phyloP scores from a whole-genome alignment of 2,888 invertebrate genomes.

The Danaus chrysippus region DNA sequence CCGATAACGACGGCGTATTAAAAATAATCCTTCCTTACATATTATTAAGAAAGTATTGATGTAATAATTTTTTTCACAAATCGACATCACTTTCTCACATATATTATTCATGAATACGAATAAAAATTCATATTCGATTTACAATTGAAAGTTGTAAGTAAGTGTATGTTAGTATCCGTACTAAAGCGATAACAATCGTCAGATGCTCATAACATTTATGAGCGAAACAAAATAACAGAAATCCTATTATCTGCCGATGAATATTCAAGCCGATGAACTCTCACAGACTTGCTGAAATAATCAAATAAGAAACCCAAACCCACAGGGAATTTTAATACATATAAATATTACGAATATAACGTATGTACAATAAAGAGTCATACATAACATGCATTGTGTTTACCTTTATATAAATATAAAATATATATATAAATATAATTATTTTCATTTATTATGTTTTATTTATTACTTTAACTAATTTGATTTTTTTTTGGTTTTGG shows the following conservation, averaged over 20 bases:
- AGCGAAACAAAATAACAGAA: conserved; percentile 48
- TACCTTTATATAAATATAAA: too few species aligned
- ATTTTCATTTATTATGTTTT: not conserved
- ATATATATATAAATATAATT: too few species aligned
- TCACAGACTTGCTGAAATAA: not conserved
- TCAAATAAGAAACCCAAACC: not conserved
- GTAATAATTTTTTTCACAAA: too few species aligned
- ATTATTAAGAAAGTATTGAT: too few species aligned
- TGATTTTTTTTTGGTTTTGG: too few species aligned
- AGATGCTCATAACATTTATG: conserved; percentile 37
- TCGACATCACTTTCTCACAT: too few species aligned
- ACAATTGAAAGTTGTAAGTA: conserved; percentile 7
- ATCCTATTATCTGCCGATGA: conserved; percentile 55
- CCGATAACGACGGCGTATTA: too few species aligned
- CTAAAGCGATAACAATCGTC: conserved; percentile 8
- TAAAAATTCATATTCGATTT: not conserved
- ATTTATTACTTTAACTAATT: not conserved
- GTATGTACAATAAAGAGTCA: too few species aligned
- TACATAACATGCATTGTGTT: too few species aligned
- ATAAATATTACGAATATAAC: too few species aligned
- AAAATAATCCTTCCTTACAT: too few species aligned
- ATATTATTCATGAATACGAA: too few species aligned
- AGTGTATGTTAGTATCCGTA: conserved; percentile 3
- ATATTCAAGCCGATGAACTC: conserved; percentile 46
- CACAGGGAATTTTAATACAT: not conserved